Conservation (phyloP, 2,888 invertebrate species). For the Euzetes globulus region DNA sequence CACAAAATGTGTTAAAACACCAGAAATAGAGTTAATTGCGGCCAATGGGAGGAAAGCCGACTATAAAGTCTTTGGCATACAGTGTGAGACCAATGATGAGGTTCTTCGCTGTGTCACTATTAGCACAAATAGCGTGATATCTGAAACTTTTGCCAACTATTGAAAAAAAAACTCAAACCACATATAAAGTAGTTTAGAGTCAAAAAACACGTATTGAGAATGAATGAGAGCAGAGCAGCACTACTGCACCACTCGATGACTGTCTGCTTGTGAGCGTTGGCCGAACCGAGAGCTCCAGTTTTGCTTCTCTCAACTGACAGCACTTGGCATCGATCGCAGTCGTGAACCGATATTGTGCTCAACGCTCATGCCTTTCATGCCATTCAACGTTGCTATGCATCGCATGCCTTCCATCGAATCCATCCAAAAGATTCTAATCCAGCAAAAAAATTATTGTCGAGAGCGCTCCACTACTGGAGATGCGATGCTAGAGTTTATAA, state of each 20-base stretch:
- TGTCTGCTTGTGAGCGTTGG: conserved; percentile 1
- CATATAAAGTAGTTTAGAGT: background rate
- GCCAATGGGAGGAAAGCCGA: background rate
- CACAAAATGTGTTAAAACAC: conserved; percentile 20
- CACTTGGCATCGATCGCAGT: conserved; percentile 15
- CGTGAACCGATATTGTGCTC: background rate
- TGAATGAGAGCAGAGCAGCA: background rate
- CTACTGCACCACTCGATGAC: background rate
- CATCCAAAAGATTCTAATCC: conserved; percentile 21
- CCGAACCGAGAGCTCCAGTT: background rate
- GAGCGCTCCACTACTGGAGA: conserved; percentile 1
- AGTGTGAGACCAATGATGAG: background rate
- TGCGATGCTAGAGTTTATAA: background rate
- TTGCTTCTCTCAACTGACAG: conserved; percentile 6
- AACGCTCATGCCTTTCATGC: conserved; percentile 26
- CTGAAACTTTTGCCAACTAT: conserved; percentile 10
- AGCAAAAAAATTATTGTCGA: conserved; percentile 10
- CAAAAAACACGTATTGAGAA: background rate
- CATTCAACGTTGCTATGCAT: conserved; percentile 28
- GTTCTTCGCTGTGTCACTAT: background rate
- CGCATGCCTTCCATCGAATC: background rate
- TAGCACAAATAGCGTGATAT: conserved; percentile 16
- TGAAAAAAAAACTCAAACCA: conserved; percentile 1
- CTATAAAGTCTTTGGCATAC: background rate
- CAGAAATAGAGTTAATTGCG: conserved; percentile 3